Percentiles rank a stretch among this genome's conserved stretches.
These are phyloP conservation scores for Lipophrys pholis DNA, from an alignment of 2,113 vertebrate genomes.

Conservation along the genomic window DNA sequence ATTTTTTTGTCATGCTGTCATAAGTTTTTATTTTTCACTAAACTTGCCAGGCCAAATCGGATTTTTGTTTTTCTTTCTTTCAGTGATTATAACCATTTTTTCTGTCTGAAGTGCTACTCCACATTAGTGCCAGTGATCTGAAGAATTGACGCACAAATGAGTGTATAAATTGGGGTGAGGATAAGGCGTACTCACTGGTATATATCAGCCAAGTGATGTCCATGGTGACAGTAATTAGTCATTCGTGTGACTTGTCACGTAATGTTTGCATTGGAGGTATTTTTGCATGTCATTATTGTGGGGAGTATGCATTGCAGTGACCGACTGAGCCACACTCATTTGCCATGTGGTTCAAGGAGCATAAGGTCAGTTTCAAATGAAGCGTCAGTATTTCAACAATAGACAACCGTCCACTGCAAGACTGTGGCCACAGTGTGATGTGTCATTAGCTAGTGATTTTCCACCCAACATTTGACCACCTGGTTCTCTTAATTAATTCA, in stretches of 20 bases:
- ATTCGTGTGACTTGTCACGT: slow-evolving; percentile 52
- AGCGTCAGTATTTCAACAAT: slow-evolving; percentile 79
- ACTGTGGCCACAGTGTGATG: slow-evolving; percentile 82
- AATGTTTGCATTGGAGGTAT: slow-evolving; percentile 44
- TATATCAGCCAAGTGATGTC: slow-evolving; percentile 21
- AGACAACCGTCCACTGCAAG: slow-evolving; percentile 79
- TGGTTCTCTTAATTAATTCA: slow-evolving; percentile 90
- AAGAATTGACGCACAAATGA: slow-evolving; percentile 57
- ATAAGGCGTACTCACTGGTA: slow-evolving; percentile 34
- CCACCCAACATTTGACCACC: slow-evolving; percentile 88
- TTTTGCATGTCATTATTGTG: slow-evolving; percentile 41
- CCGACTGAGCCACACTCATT: slow-evolving; percentile 65
- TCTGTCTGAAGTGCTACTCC: slow-evolving; percentile 14
- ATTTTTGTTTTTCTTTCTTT: no score
- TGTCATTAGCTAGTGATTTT: slow-evolving; percentile 87
- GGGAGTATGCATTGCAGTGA: slow-evolving; percentile 44
- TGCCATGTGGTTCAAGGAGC: slow-evolving; percentile 77
- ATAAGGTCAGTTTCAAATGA: slow-evolving; percentile 79
- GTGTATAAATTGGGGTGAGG: slow-evolving; percentile 37
- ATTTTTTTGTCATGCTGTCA: slow-evolving; percentile 9
- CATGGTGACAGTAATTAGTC: slow-evolving; percentile 60
- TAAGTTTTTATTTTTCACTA: background rate
- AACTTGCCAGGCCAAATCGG: no score
- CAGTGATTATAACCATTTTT: slow-evolving; percentile 12
- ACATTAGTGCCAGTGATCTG: slow-evolving; percentile 49